phyloP scores from a whole-genome alignment of 2,888 invertebrate species.

The Cylindroiulus punctatus region DNA sequence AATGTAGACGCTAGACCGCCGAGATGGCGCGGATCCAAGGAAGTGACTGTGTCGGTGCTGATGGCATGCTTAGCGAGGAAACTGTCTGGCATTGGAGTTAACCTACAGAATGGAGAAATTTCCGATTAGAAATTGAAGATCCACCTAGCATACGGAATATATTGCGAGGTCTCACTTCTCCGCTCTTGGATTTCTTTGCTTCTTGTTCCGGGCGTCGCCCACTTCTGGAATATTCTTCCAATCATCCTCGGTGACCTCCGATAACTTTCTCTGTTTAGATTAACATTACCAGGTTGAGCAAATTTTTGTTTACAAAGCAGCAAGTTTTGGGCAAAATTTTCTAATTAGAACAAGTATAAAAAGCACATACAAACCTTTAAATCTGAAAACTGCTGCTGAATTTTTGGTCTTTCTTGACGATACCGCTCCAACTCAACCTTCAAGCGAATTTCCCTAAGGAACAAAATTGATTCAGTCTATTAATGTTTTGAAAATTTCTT shows the following conservation, averaged over 20 bases:
- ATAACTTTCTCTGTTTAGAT: constrained; percentile 66
- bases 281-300: neutral
- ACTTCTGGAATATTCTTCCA: constrained; percentile 99
- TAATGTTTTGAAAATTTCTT: neutral
- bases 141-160: neutral
- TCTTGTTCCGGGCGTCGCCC: constrained; percentile 97
- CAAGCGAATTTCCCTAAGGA: constrained; percentile 71
- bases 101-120: constrained; percentile 67
- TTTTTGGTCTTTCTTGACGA: constrained; percentile 97
- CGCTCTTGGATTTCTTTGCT: constrained; percentile 91
- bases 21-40: constrained; percentile 78
- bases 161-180: constrained; percentile 77
- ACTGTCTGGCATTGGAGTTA: constrained; percentile 97
- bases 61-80: constrained; percentile 89
- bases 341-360: too few species aligned
- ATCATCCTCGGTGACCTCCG: constrained; percentile 83
- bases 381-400: constrained; percentile 99
- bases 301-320: too few species aligned
- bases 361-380: constrained; percentile 72
- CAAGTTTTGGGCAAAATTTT: too few species aligned
- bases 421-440: constrained; percentile 88
- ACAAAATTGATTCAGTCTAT: constrained; percentile 11
- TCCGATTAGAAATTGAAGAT: neutral
- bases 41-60: constrained; percentile 73
- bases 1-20: constrained; percentile 81